A percentile compares a stretch with the other conserved stretches of the same genome.
phyloP scores from a whole-genome alignment of 2,888 invertebrate genomes.

The Drosophila algonquin region DNA sequence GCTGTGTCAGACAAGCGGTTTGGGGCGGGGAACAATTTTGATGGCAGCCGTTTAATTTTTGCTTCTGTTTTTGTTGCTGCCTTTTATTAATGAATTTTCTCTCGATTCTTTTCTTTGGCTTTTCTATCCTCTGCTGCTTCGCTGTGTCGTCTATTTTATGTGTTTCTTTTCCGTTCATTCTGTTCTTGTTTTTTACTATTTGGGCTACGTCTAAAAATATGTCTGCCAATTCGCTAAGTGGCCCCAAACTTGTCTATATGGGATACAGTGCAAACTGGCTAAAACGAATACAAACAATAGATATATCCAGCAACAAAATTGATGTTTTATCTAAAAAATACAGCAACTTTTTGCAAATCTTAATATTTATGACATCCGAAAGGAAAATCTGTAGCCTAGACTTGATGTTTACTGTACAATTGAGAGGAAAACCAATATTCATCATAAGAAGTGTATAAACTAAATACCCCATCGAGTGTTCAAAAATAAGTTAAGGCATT shows the following conservation, averaged over 20 bases:
- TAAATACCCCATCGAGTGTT: neutral
- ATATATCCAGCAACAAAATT: neutral
- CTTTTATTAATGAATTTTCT: conserved; percentile 73
- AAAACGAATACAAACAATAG: neutral
- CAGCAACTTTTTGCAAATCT: too few relatives aligned
- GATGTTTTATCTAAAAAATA: too few relatives aligned
- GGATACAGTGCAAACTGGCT: conserved; percentile 8
- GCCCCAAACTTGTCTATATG: conserved; percentile 53
- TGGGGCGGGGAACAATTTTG: conserved; percentile 32
- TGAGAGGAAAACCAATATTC: neutral
- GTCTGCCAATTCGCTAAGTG: conserved; percentile 74
- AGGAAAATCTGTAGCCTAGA: neutral
- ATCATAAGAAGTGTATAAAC: neutral
- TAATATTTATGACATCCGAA: too few relatives aligned
- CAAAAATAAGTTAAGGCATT: neutral
- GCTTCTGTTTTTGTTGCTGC: conserved; percentile 55
- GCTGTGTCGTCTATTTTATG: conserved; percentile 14
- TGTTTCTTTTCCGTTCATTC: conserved; percentile 21
- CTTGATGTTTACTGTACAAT: neutral
- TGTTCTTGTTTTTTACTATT: conserved; percentile 49
- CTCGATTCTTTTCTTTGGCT: conserved; percentile 29
- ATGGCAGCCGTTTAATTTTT: conserved; percentile 71
- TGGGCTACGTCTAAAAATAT: conserved; percentile 71
- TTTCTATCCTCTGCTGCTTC: neutral
- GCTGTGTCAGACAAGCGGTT: conserved; percentile 38